Percentiles rank a stretch among this genome's conserved stretches.
Conservation (phyloP, 2,888 invertebrate species). For the Eupeodes luniger region DNA sequence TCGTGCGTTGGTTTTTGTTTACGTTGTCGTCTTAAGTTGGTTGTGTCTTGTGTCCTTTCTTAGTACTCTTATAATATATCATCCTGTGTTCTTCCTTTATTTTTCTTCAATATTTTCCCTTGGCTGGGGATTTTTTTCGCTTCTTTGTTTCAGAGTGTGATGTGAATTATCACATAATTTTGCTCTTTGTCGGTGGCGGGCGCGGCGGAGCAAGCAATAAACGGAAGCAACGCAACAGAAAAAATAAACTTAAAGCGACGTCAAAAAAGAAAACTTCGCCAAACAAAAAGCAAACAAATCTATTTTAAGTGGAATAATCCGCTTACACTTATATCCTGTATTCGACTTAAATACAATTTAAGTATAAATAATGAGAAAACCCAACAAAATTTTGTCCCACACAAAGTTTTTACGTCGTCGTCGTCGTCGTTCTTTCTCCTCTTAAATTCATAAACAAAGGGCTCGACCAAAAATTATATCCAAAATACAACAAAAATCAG, state of each 20-base stretch:
- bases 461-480: constrained; percentile 17
- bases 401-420: constrained; percentile 22
- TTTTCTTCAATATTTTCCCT: neutral
- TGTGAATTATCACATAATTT: constrained; percentile 72
- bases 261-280: neutral
- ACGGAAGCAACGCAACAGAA: neutral
- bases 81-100: constrained; percentile 26
- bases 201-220: neutral
- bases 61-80: constrained; percentile 55
- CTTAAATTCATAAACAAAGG: constrained; percentile 73
- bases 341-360: constrained; percentile 76
- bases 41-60: constrained; percentile 5
- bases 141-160: constrained; percentile 51
- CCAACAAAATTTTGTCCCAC: constrained; percentile 39
- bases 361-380: constrained; percentile 71
- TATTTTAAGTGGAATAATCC: constrained; percentile 76
- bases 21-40: neutral
- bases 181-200: neutral
- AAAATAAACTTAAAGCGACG: neutral
- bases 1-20: neutral
- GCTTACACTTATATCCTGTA: constrained; percentile 69
- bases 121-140: neutral
- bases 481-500: neutral
- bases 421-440: neutral
- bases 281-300: constrained; percentile 74